These are phyloP conservation scores for Lycopodina hypogea DNA, from an alignment of 37 sponge, comb jelly and placozoan genomes.

Conservation along the genomic window DNA sequence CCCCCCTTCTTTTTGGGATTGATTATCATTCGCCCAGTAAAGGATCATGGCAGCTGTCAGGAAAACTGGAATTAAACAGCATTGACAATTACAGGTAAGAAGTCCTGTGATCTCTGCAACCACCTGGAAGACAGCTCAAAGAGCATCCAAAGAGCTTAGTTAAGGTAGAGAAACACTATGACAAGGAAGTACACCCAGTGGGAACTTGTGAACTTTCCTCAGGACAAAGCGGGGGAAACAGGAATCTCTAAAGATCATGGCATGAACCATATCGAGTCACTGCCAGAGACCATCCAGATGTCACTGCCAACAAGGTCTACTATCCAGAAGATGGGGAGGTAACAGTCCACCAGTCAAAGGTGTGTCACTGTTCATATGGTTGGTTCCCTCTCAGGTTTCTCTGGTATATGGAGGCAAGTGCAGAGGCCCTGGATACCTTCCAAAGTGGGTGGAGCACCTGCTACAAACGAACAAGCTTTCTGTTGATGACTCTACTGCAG, in stretches of 20 bases:
- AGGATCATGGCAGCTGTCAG: too few relatives aligned
- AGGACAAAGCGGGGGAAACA: slow-evolving; percentile 32
- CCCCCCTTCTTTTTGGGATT: too few relatives aligned
- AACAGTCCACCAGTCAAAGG: slow-evolving; percentile 38
- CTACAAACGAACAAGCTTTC: too few relatives aligned
- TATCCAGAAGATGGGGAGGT: slow-evolving; percentile 33
- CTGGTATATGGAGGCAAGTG: slow-evolving; percentile 45
- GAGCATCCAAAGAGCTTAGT: too few relatives aligned
- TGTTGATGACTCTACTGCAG: too few relatives aligned
- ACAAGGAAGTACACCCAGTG: too few relatives aligned
- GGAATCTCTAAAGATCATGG: slow-evolving; percentile 47
- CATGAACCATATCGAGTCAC: slow-evolving; percentile 31
- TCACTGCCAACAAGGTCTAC: slow-evolving; percentile 27
- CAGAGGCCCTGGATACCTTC: not conserved
- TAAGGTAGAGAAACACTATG: too few relatives aligned
- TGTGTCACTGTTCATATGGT: slow-evolving; percentile 23
- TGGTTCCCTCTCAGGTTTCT: slow-evolving; percentile 37
- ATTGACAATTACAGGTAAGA: too few relatives aligned
- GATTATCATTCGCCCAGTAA: too few relatives aligned
- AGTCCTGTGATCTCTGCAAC: too few relatives aligned
- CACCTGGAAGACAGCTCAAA: too few relatives aligned
- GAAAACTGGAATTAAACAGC: too few relatives aligned
- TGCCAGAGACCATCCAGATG: slow-evolving; percentile 15
- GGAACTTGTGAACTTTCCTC: slow-evolving; percentile 35
- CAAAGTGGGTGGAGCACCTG: slow-evolving; percentile 39